These are phyloP conservation scores for Epinotia nisella DNA, from an alignment of 2,888 invertebrate genomes.

Conservation along the genomic window DNA sequence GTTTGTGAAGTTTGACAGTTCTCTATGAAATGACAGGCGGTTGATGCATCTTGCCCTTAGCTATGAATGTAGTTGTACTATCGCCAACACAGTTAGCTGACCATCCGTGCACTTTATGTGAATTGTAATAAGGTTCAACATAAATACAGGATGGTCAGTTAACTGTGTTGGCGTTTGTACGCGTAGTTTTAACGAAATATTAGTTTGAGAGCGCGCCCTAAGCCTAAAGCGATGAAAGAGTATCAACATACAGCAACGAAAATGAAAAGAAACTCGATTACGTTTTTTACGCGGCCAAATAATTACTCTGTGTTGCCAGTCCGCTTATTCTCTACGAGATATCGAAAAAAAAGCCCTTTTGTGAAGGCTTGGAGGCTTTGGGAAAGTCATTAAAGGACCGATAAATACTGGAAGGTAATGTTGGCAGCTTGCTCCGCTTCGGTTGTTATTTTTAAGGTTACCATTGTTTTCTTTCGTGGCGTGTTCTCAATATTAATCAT, in stretches of 20 bases:
- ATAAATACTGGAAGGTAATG: conserved; percentile 32
- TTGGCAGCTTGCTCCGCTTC: conserved; percentile 4
- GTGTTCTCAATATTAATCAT: not conserved
- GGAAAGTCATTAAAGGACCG: conserved; percentile 36
- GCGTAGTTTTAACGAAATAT: not conserved
- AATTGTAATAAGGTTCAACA: no score
- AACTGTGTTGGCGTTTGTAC: no score
- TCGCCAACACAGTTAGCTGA: no score
- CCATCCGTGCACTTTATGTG: no score
- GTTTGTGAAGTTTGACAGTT: no score
- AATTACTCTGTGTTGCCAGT: conserved; percentile 30
- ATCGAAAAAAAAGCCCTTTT: conserved; percentile 26
- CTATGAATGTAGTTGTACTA: no score
- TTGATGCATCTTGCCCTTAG: no score
- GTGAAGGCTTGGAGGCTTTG: conserved; percentile 19
- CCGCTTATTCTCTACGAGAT: conserved; percentile 26
- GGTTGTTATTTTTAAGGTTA: conserved; percentile 9
- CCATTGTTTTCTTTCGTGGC: not conserved
- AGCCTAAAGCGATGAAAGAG: conserved; percentile 24
- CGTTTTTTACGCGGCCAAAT: conserved; percentile 29
- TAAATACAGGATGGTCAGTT: no score
- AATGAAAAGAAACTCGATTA: conserved; percentile 27
- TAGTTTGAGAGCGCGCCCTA: not conserved
- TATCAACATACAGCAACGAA: conserved; percentile 8
- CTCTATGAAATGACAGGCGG: no score